Conservation (phyloP, 2,888 invertebrate genomes). For the Dryadula phaetusa region DNA sequence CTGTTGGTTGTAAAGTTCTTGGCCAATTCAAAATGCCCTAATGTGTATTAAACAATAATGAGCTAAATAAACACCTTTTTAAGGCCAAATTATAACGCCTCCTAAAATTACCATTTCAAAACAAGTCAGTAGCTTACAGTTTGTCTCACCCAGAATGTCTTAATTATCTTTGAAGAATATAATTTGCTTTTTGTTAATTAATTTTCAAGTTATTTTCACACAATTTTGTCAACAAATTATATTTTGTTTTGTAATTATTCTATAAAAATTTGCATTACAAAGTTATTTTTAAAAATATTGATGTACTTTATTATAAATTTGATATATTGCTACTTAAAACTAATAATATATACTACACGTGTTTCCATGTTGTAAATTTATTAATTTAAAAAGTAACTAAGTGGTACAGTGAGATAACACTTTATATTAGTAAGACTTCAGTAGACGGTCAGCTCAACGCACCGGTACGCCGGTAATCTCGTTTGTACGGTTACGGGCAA, state of each 20-base stretch:
- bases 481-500: slow-evolving; percentile 71
- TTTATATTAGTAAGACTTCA: slow-evolving; percentile 21
- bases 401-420: slow-evolving; percentile 16
- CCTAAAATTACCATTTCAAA: slow-evolving; percentile 61
- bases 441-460: slow-evolving; percentile 38
- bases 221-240: slow-evolving; percentile 46
- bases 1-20: not conserved
- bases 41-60: slow-evolving; percentile 14
- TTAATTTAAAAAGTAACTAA: not conserved
- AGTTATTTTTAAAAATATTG: not conserved
- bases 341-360: slow-evolving; percentile 1
- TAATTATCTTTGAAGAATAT: slow-evolving; percentile 63
- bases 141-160: slow-evolving; percentile 60
- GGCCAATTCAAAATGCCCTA: slow-evolving; percentile 3
- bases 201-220: slow-evolving; percentile 60
- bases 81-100: slow-evolving; percentile 47
- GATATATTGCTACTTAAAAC: not conserved
- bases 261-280: slow-evolving; percentile 1
- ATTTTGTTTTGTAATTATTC: slow-evolving; percentile 8
- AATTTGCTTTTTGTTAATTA: slow-evolving; percentile 67
- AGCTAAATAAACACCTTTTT: slow-evolving; percentile 10
- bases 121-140: slow-evolving; percentile 53
- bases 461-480: slow-evolving; percentile 57
- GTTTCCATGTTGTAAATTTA: not conserved
- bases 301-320: not conserved